Conservation (phyloP, 2,113 vertebrate species). For the Athene noctua region DNA sequence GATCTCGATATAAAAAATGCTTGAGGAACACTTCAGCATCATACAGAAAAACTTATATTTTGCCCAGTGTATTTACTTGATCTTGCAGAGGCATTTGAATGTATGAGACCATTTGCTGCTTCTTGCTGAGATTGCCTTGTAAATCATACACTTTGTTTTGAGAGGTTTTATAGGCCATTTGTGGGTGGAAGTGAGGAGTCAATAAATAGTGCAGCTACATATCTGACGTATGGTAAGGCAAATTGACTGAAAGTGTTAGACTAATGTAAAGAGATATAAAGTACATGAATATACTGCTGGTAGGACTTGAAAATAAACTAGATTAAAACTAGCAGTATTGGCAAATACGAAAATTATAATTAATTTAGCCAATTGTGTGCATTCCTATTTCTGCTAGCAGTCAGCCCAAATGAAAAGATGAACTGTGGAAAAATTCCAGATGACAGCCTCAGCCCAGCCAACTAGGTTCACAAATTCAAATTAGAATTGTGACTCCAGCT, state of each 20-base stretch:
- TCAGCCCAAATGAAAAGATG: not conserved
- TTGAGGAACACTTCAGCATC: not conserved
- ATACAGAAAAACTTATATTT: not conserved
- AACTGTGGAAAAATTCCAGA: not conserved
- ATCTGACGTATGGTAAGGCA: not conserved
- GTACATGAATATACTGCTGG: not conserved
- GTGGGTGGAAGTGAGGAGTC: slow-evolving; percentile 16
- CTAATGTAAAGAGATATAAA: not conserved
- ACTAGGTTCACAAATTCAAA: not conserved
- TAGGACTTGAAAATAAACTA: slow-evolving; percentile 2
- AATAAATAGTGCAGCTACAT: slow-evolving; percentile 40
- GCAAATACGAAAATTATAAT: not conserved
- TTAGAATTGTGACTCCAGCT: not conserved
- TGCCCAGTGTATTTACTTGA: not conserved
- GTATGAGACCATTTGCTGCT: slow-evolving; percentile 6
- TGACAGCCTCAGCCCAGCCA: not conserved
- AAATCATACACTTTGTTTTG: slow-evolving; percentile 48
- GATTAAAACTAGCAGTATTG: not conserved
- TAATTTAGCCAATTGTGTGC: slow-evolving; percentile 4
- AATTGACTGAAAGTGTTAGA: slow-evolving; percentile 3
- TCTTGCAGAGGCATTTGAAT: slow-evolving; percentile 6
- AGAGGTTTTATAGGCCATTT: slow-evolving; percentile 53
- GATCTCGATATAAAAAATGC: not conserved
- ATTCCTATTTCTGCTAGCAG: not conserved
- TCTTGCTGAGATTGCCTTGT: slow-evolving; percentile 38